Evolutionary conservation across 2,113 vertebrate species (phyloP).

Genomic region (Megatriorchis doriae): DNA sequence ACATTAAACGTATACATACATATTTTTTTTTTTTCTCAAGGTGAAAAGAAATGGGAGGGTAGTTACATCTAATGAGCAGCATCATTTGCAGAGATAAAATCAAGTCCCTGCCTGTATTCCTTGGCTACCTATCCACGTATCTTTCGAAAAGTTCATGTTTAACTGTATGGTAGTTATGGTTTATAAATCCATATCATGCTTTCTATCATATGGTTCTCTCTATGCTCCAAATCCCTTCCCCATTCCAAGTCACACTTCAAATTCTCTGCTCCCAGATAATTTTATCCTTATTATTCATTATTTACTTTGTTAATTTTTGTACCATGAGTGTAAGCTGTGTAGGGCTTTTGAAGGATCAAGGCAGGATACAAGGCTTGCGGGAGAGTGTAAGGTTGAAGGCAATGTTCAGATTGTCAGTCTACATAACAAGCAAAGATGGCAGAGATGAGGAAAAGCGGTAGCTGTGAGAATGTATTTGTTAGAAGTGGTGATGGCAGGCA

Average conservation of each 20-base stretch:
- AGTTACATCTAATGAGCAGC: neutral
- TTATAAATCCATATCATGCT: neutral
- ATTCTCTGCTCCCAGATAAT: neutral
- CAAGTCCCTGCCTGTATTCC: neutral
- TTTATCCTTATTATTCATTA: neutral
- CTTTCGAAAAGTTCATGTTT: neutral
- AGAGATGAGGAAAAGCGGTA: neutral
- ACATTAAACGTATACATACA: neutral
- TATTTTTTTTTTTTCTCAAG: neutral
- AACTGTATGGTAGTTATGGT: neutral
- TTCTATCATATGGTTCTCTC: neutral
- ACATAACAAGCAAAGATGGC: neutral
- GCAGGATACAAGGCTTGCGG: neutral
- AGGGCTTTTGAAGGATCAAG: neutral
- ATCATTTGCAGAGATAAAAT: neutral
- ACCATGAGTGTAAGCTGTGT: fast-evolving
- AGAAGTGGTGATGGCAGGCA: neutral
- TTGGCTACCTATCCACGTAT: neutral
- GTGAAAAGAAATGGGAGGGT: neutral
- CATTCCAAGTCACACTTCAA: neutral
- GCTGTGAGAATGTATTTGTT: neutral
- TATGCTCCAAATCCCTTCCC: neutral
- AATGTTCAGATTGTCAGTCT: neutral
- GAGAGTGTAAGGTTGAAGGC: neutral
- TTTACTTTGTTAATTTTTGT: neutral